Base-by-base conservation (phyloP, 2,113 vertebrate genomes). In the Australoheros scitulus region DNA sequence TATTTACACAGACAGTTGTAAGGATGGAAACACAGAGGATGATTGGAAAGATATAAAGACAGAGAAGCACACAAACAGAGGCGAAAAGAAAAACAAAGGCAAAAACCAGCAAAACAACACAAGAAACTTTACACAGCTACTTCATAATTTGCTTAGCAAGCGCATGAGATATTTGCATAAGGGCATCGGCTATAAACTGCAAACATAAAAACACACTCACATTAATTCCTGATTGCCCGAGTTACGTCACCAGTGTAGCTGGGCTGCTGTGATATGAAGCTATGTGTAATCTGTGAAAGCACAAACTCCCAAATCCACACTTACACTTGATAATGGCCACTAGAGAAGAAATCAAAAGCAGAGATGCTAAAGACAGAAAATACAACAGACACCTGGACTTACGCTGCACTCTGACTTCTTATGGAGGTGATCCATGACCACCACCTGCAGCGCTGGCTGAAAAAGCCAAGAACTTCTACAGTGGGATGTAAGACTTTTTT, bases 71-170 rank as follows among this genome's bases (percentile, higher is more conserved):
- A 36, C 50, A 83, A 56, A 61, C 61, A 57, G 41, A 83, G 17
- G 57, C n/a, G 22, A 82, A 26, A 34, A n/a, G 41, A 2, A 60
- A 11, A 83, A 38, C 41, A 83, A 85, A 70, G 18, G 74, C 52
- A 38, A 32, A 79, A 78, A 87, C 11, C 26, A 82, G 34, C 24
- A 34, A n/a, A 70, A 65, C 38, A 76, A 77, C 87, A 76, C 83
- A 63, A 61, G 13, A 47, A 76, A 77, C 77, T 77, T 80, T 56
- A 60, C n/a, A 57, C 50, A 78, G 60, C 56, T 70, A 36, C 26
- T 76, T 32, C 20, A 72, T 20, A 32, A 72, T 38, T 38, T 55
- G 14, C 22, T 38, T 26, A 29, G 50, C 8, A 7, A 79, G 34
- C 41, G 22, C 34, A 41, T 26, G 20, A 41, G 50, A 41, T 41